phyloP scores from a whole-genome alignment of 2,113 vertebrate genomes.

The western clawed frog (Xenopus tropicalis) region UCB_Xtro_10.0 CM004451.2:52644501-52645000 shows the following conservation, averaged over 20 bases:
- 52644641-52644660: too few species aligned
- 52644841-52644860: slow-evolving; percentile 62
- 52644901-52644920: slow-evolving; percentile 63
- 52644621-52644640: too few species aligned
- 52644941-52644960: slow-evolving; percentile 65
- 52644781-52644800: slow-evolving; percentile 75
- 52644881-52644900: slow-evolving; percentile 54
- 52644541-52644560: too few species aligned
- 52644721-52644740: slow-evolving; percentile 82
- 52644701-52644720: slow-evolving; percentile 83
- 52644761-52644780: slow-evolving; percentile 88
- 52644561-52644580: too few species aligned
- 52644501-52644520: too few species aligned
- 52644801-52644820: slow-evolving; percentile 51
- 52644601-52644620: too few species aligned
- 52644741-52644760: slow-evolving; percentile 88
- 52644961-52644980: slow-evolving; percentile 72
- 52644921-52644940: slow-evolving; percentile 53
- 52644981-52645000: slow-evolving; percentile 62
- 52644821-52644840: slow-evolving; percentile 52
- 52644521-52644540: too few species aligned
- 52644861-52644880: slow-evolving; percentile 56
- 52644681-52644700: slow-evolving; percentile 61
- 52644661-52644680: too few species aligned
- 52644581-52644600: too few species aligned